Base-by-base conservation (phyloP, 2,888 invertebrate species). In the Chironomus riparius region DNA sequence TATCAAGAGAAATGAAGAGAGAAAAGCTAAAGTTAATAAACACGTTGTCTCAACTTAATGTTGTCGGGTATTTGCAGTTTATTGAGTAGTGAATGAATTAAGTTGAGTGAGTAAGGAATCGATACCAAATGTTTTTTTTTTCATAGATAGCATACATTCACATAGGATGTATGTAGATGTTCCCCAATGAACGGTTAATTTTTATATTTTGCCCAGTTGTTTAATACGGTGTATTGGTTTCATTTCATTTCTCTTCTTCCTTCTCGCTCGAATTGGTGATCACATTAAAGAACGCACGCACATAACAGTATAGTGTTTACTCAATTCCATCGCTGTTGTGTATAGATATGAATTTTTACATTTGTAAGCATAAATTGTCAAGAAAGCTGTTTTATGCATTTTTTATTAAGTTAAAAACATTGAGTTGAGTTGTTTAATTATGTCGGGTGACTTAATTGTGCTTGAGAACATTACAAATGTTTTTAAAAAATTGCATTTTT, bases 201-300 rank as follows among this genome's bases (percentile, higher is more conserved):
- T 56, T n/a, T n/a, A 50, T 74, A 47, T 61, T 28, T 68, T 74
- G 38, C 74, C 62, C 47, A 65, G n/a, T 74, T 65, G 15, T 74
- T 74, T 24, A 7, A 38, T 38, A 47, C 22, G 47, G 47, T 74
- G 48, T 68, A 15, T 47, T 74, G 65, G 68, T 74, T 74, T 38
- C 15, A 10, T 70, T 47, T 68, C 38, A 13, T 7, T 56, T 65
- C 22, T 62, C 62, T 65, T 22, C 21, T 65, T 13, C 18, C 24
- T 65, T 65, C 65, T 65, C 13, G 10, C 65, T 65, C 12, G 21
- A 10, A 24, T 13, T 18, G 21, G 65, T 21, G 65, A 65, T 56
- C 65, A 24, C 65, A 13, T 65, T 7, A 24, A 24, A 65, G 22
- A 65, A 65, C 65, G 13, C 65, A 65, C 65, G 65, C 65, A 65